Base-by-base conservation (phyloP, 2,113 vertebrate species). In the Microcebus jonahi region DNA sequence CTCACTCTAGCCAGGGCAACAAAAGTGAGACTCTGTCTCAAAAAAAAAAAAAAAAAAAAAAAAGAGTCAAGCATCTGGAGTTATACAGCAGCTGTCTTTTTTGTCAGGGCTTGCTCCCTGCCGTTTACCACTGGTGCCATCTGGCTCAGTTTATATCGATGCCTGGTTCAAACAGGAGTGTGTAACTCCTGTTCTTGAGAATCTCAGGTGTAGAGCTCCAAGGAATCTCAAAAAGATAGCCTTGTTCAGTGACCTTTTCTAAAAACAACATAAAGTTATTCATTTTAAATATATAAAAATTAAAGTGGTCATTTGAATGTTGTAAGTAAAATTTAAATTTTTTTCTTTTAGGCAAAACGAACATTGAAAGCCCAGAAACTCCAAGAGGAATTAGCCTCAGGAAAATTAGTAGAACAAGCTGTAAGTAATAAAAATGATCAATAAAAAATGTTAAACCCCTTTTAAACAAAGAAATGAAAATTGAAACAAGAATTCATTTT, bases 321-420 rank as follows among this genome's bases (percentile, higher is more conserved):
- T 76, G 1, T 97, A 80, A 91, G 34, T 94, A 89, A 94, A 92
- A 94, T 85, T 86, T 75, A 89, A 89, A 65, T 96, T 6, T 97
- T 95, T 42, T 31, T 42, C 8, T 42, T 2, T 20, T 97, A 99
- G 99, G 99, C 99, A 89, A 99, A 99, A 97, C 99, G 99, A 90
- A 99, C 99, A 0, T 97, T 99, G 91, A 99, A 99, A 98, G 99
- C 99, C 45, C 99, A 99, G 97, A 99, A 99, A 95, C 99, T 99
- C 70, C 99, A 99, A 97, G 99, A 99, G 86, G 99, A 99, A 97
- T 95, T 99, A 95, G 99, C 99, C 13, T 99, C 99, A 87, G 99
- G 99, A 94, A 99, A 99, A 98, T 98, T 99, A 84, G 97, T 99
- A 71, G 99, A 99, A 96, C 99, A 99, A 94, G 98, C 98, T 93